These are phyloP conservation scores for Saccostrea cuccullata DNA, from an alignment of 1,140 invertebrate genomes.

Conservation along the genomic window DNA sequence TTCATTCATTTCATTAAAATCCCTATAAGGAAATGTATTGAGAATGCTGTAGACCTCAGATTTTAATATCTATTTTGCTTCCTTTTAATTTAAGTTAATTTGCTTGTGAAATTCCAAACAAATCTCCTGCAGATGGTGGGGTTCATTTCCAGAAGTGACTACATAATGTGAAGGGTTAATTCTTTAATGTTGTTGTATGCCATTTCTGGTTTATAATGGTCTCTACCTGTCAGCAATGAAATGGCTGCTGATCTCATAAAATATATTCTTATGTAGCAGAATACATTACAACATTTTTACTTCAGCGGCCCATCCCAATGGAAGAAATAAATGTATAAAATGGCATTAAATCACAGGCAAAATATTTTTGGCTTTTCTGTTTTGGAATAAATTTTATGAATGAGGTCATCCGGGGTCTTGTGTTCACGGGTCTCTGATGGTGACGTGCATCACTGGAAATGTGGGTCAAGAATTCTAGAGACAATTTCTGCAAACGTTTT, in stretches of 20 bases:
- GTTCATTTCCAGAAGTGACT: not conserved
- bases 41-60: not conserved
- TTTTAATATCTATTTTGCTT: not conserved
- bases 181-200: not conserved
- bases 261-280: constrained; percentile 22
- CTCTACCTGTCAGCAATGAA: constrained; percentile 26
- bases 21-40: not conserved
- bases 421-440: not conserved
- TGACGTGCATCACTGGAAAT: not conserved
- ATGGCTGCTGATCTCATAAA: constrained; percentile 21
- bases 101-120: constrained; percentile 5
- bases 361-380: constrained; percentile 26
- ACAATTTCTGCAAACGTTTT: too few species aligned
- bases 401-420: not conserved
- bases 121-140: not conserved
- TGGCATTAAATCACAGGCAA: constrained; percentile 26
- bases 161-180: not conserved
- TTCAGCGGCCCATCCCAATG: constrained; percentile 5
- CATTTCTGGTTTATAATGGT: constrained; percentile 4
- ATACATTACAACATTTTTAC: constrained; percentile 33
- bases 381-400: constrained; percentile 21
- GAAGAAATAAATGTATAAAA: constrained; percentile 2
- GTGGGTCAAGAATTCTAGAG: not conserved
- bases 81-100: not conserved
- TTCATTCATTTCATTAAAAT: not conserved